These are phyloP conservation scores for Andrena praecox DNA, from an alignment of 2,888 invertebrate species.

Conservation along the genomic window DNA sequence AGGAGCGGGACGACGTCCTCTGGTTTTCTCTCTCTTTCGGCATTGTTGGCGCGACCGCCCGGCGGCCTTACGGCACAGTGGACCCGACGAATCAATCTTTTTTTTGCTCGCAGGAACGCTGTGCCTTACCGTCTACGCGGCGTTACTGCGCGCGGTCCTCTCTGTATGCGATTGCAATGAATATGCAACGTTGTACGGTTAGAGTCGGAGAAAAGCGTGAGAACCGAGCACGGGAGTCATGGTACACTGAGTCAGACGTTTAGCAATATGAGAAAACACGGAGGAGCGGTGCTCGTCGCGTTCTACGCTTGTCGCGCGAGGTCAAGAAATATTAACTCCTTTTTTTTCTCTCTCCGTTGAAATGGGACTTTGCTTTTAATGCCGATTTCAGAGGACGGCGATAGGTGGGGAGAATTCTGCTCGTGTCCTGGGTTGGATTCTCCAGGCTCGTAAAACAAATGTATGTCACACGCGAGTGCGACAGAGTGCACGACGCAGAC, in stretches of 20 bases:
- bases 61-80: background rate
- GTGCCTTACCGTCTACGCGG: background rate
- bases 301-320: conserved; percentile 16
- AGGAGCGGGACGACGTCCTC: background rate
- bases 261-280: conserved; percentile 55
- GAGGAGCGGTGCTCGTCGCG: conserved; percentile 26
- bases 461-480: conserved; percentile 17
- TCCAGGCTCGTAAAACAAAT: conserved; percentile 6
- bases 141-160: background rate
- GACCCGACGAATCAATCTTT: background rate
- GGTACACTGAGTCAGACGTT: conserved; percentile 63
- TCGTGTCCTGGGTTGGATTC: background rate
- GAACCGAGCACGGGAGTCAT: conserved; percentile 61
- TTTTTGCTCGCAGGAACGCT: background rate
- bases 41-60: conserved; percentile 2
- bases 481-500: background rate
- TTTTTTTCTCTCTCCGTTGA: background rate
- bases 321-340: background rate
- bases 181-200: conserved; percentile 24
- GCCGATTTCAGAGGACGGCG: background rate
- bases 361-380: background rate
- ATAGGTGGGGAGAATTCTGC: background rate
- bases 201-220: conserved; percentile 64
- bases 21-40: background rate
- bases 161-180: conserved; percentile 29